A percentile compares a stretch with the other conserved stretches of the same genome.
Conservation (phyloP, 2,888 invertebrate genomes). For the Morpho achilles region DNA sequence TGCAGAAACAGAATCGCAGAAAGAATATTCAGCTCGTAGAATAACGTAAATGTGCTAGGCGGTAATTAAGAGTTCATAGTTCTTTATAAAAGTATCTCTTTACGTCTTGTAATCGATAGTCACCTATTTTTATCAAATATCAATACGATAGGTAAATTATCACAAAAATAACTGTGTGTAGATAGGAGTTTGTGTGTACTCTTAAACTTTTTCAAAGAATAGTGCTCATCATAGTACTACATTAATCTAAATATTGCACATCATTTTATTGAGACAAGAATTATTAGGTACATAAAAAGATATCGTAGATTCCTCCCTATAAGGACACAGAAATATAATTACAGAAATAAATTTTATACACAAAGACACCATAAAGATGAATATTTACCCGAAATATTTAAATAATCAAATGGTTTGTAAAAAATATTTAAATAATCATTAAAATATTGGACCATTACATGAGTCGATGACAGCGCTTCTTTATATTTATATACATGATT, state of each 20-base stretch:
- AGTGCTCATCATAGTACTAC: constrained; percentile 17
- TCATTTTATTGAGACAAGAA: constrained; percentile 1
- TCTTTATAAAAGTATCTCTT: no score
- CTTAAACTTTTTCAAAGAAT: constrained; percentile 19
- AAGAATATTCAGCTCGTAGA: no score
- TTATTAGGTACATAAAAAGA: constrained; percentile 2
- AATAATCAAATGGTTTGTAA: constrained; percentile 3
- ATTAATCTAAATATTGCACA: constrained; percentile 11
- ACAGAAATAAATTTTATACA: neutral
- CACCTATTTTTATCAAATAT: constrained; percentile 9
- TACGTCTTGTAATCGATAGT: no score
- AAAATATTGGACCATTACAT: constrained; percentile 22
- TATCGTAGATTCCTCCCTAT: constrained; percentile 3
- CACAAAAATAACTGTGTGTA: constrained; percentile 24
- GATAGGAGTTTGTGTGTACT: constrained; percentile 20
- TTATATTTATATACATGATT: constrained; percentile 5
- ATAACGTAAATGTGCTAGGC: constrained; percentile 8
- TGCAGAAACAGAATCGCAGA: no score
- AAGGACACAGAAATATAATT: neutral
- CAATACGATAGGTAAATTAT: constrained; percentile 8
- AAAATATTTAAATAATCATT: constrained; percentile 5
- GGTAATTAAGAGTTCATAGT: neutral
- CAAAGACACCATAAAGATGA: neutral
- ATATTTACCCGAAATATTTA: neutral
- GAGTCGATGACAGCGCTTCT: constrained; percentile 11